Evolutionary conservation across 2,797 vertebrate genomes (phyloP).

Genomic region (Rhinoraja longicauda): DNA sequence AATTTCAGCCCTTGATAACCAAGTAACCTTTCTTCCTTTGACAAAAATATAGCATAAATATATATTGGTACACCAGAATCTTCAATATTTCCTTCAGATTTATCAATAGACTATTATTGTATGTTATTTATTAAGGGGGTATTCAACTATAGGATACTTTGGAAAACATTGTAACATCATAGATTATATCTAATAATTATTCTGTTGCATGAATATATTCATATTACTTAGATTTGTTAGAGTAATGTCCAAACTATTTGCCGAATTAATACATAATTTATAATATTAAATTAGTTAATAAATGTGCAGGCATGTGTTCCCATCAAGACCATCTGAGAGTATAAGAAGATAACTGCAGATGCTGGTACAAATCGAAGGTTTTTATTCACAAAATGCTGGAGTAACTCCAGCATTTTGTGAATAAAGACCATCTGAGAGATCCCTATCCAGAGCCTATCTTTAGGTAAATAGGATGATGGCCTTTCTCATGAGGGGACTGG

Average conservation of each 20-base stretch:
- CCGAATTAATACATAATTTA: slow-evolving; percentile 12
- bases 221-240: not conserved
- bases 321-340: not conserved
- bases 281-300: no score
- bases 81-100: not conserved
- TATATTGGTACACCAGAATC: not conserved
- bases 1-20: slow-evolving; percentile 37
- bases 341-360: no score
- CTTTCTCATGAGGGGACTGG: no score
- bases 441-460: no score
- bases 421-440: not conserved
- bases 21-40: slow-evolving; percentile 40
- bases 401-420: no score
- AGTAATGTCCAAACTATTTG: no score
- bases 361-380: no score
- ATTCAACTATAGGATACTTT: not conserved
- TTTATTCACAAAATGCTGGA: no score
- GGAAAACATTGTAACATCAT: slow-evolving; percentile 25
- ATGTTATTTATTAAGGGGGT: not conserved
- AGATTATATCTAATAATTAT: slow-evolving; percentile 1
- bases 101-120: not conserved
- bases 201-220: not conserved
- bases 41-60: not conserved
- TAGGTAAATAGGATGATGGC: no score
- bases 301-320: no score